These are phyloP conservation scores for Athetis lepigone DNA, from an alignment of 2,888 invertebrate species.

Conservation along the genomic window DNA sequence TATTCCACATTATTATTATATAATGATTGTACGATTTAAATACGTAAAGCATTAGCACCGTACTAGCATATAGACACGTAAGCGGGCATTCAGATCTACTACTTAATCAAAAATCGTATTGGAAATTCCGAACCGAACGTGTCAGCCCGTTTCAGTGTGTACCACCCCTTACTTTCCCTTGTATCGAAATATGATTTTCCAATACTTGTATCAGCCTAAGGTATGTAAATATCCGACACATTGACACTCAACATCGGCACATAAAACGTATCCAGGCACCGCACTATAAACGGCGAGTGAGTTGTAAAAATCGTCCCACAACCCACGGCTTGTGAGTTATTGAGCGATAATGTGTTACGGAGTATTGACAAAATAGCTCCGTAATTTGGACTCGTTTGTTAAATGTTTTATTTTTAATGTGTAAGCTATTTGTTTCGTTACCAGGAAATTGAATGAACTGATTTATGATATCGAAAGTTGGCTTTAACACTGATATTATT, in stretches of 20 bases:
- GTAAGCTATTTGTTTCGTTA: conserved; percentile 22
- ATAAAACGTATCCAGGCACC: conserved; percentile 78
- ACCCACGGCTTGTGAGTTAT: conserved; percentile 48
- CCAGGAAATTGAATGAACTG: conserved; percentile 15
- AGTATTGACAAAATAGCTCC: conserved; percentile 34
- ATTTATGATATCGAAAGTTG: conserved; percentile 13
- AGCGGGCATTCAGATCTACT: too few relatives aligned
- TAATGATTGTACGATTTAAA: too few relatives aligned
- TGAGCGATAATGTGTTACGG: conserved; percentile 43
- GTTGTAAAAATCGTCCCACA: conserved; percentile 54
- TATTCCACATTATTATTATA: too few relatives aligned
- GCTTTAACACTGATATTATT: background rate
- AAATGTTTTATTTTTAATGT: conserved; percentile 29
- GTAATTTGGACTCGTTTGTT: conserved; percentile 38
- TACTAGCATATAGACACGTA: too few relatives aligned
- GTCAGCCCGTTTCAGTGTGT: too few relatives aligned
- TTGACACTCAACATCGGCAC: conserved; percentile 57
- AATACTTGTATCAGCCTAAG: conserved; percentile 8
- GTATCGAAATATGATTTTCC: background rate
- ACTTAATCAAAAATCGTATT: too few relatives aligned
- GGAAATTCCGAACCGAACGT: background rate
- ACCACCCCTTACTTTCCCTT: background rate
- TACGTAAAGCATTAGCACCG: too few relatives aligned
- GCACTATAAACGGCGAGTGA: conserved; percentile 71
- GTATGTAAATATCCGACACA: conserved; percentile 54